Conservation (phyloP, 1,140 invertebrate genomes). For the Brachionus koreanus region DNA sequence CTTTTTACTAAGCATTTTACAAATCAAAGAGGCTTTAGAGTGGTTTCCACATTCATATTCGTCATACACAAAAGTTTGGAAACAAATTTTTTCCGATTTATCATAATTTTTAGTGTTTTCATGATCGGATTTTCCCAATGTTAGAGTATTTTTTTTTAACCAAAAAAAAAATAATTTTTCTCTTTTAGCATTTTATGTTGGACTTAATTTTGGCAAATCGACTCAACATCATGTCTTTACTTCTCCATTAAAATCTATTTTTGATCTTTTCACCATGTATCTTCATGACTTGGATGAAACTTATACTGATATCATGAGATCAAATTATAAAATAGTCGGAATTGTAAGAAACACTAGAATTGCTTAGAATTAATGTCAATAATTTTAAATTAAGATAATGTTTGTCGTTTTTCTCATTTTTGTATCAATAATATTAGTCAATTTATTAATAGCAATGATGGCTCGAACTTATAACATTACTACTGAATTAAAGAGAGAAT, state of each 20-base stretch:
- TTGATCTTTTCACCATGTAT: conserved; percentile 17
- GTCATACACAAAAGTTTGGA: conserved; percentile 99
- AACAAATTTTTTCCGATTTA: conserved; percentile 88
- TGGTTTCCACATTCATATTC: conserved; percentile 94
- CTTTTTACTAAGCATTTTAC: conserved; percentile 48
- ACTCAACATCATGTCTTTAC: background rate
- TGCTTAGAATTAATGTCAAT: background rate
- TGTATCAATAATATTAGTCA: conserved; percentile 86
- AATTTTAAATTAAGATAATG: conserved; percentile 66
- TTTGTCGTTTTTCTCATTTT: conserved; percentile 94
- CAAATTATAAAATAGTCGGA: background rate
- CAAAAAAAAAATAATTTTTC: background rate
- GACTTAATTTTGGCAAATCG: background rate
- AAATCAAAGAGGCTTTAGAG: conserved; percentile 81
- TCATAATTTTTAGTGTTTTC: conserved; percentile 90
- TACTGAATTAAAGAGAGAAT: conserved; percentile 91
- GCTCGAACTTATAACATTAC: conserved; percentile 94
- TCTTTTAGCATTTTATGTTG: conserved; percentile 33
- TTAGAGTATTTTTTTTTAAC: conserved; percentile 49
- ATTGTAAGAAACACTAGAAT: background rate
- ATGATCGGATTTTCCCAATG: conserved; percentile 96
- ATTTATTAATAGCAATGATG: conserved; percentile 99
- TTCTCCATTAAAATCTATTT: background rate
- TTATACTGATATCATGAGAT: background rate
- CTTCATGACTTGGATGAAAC: background rate